Evolutionary conservation across 2,113 vertebrate species (phyloP).

Genomic region (Otis tarda): DNA sequence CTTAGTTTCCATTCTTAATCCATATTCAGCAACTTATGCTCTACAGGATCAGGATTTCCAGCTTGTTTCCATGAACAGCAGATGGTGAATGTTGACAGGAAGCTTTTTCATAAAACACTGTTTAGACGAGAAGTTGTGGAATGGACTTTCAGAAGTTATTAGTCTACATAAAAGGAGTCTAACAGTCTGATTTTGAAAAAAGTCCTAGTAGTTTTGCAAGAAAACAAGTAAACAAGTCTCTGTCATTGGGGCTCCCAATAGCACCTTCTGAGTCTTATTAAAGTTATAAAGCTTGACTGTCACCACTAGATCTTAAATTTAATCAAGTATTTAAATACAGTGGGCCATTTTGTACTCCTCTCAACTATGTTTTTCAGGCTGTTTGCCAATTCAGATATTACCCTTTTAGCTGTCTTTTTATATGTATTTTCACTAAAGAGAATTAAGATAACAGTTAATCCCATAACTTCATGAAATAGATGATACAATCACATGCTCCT

Average conservation of each 20-base stretch:
- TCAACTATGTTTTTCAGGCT: neutral
- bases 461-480: neutral
- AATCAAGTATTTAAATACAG: neutral
- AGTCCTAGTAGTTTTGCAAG: neutral
- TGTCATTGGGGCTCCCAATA: neutral
- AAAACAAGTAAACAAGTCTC: neutral
- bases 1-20: conserved; percentile 25
- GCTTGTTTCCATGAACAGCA: conserved; percentile 6
- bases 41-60: conserved; percentile 3
- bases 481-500: neutral
- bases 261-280: neutral
- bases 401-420: neutral
- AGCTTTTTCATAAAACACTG: conserved; percentile 4
- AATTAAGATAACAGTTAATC: neutral
- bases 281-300: neutral
- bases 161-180: neutral
- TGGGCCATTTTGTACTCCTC: neutral
- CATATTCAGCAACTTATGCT: conserved; percentile 18
- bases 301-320: neutral
- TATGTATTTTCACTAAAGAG: neutral
- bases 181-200: neutral
- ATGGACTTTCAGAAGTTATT: neutral
- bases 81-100: neutral
- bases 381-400: neutral
- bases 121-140: neutral